Percentiles rank a stretch among this genome's conserved stretches.
Conservation (phyloP, 2,888 invertebrate genomes). For the Scaeva pyrastri region DNA sequence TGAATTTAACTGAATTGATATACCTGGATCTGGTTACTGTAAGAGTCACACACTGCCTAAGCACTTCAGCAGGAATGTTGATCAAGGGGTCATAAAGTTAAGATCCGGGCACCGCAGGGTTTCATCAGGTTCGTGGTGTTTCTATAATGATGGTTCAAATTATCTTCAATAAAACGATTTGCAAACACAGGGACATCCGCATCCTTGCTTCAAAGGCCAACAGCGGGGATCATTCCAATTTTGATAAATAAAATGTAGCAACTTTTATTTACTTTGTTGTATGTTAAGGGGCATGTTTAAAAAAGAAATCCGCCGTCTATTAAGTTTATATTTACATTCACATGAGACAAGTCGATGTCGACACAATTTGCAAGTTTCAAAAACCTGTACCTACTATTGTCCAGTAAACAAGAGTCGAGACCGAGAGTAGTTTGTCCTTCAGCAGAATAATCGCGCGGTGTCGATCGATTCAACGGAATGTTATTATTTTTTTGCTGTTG, state of each 20-base stretch:
- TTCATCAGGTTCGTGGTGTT: conserved; percentile 48
- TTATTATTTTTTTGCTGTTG: conserved; percentile 66
- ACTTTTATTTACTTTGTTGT: conserved; percentile 53
- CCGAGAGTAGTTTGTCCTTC: conserved; percentile 49
- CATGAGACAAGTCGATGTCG: background rate
- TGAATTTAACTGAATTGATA: conserved; percentile 7
- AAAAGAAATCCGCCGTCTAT: conserved; percentile 38
- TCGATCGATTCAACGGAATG: conserved; percentile 60
- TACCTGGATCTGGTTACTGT: conserved; percentile 27
- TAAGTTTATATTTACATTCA: background rate
- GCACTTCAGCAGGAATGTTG: conserved; percentile 50
- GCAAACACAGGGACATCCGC: conserved; percentile 47
- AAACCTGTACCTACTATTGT: conserved; percentile 5
- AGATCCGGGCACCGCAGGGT: conserved; percentile 53
- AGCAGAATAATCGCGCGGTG: conserved; percentile 52
- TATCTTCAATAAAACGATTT: conserved; percentile 72
- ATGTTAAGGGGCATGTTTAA: conserved; percentile 57
- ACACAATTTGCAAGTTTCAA: conserved; percentile 36
- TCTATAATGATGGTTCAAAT: conserved; percentile 55
- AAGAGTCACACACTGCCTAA: background rate
- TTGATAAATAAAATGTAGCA: conserved; percentile 28
- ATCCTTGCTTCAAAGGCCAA: background rate
- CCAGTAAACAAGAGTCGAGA: background rate
- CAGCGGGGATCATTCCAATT: background rate
- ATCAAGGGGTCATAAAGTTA: conserved; percentile 63